Evolutionary conservation across 2,888 invertebrate genomes (phyloP), one percentile per base, ranked within the genome.

Genomic region (Hanleya hanleyi): DNA sequence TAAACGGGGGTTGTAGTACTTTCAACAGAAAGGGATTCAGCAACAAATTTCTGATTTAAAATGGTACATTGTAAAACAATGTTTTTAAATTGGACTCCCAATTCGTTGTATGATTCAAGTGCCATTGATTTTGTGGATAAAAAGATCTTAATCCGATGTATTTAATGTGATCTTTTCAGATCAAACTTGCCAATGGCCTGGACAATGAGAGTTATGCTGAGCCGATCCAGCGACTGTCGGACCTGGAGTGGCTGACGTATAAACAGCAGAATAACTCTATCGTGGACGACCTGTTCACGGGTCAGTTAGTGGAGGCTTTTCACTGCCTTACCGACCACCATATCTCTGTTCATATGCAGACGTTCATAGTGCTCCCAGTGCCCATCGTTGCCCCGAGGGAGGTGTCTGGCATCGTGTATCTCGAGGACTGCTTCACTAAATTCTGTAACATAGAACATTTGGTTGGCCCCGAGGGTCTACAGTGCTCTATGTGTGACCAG

Each of bases 211-310:
- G 83, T 15, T 88, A 88, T 77, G 87, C 87, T 35, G 89, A 89
- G 76, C 82, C 88, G n/a, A 84, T 89, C 15, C 89, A 90, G 77
- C 79, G 88, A 29, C 77, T 89, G 68, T 86, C 87, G 0, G 89
- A 90, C 64, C 75, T 90, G 26, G 89, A 90, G 73, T 90, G 90
- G 90, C 77, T 89, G 66, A 81, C 85, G n/a, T 84, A 89, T 83
- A 90, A 89, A 74, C 81, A 85, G 71, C 76, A 77, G 9, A 88
- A 89, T 77, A 75, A 82, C 66, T 87, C 88, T 0, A 76, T 84
- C 0, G 74, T 90, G 2, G 89, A 90, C 69, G 85, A 86, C 62
- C 75, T 86, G 57, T 89, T 89, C 75, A 86, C 87, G 0, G 89
- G 89, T 5, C 89, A 89, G 84, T 70, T 87, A 22, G 86, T 90